Evolutionary conservation across 2,797 vertebrate genomes (phyloP).

Genomic region (Sciurus vulgaris): DNA sequence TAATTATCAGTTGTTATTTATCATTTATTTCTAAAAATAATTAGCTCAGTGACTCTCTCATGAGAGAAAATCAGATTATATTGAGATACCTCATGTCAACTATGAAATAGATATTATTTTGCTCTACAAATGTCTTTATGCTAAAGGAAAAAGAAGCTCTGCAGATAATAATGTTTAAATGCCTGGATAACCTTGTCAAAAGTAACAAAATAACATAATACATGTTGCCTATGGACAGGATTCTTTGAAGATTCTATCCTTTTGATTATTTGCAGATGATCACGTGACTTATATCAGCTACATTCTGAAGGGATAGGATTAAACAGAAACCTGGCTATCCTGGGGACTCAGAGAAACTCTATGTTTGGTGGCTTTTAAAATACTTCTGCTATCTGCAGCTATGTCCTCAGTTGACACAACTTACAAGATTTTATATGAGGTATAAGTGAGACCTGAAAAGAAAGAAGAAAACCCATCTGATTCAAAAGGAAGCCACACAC

Average conservation of each 20-base stretch:
- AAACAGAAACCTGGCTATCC: slow-evolving; percentile 17
- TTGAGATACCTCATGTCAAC: slow-evolving; percentile 81
- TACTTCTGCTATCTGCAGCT: slow-evolving; percentile 61
- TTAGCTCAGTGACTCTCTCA: slow-evolving; percentile 80
- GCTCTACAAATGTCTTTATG: slow-evolving; percentile 51
- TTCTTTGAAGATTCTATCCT: slow-evolving; percentile 25
- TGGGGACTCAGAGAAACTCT: slow-evolving; percentile 31
- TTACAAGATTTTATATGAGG: slow-evolving; percentile 78
- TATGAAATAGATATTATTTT: slow-evolving; percentile 70
- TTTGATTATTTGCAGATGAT: slow-evolving; percentile 69
- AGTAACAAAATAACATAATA: slow-evolving; percentile 5
- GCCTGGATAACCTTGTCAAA: not conserved
- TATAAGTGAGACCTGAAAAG: slow-evolving; percentile 76
- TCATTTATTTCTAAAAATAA: slow-evolving; percentile 85
- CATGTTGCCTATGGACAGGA: fast-evolving
- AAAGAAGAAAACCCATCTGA: slow-evolving; percentile 80
- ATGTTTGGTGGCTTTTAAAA: slow-evolving; percentile 1
- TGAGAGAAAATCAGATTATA: slow-evolving; percentile 83
- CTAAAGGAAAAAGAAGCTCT: not conserved
- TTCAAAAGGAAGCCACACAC: slow-evolving; percentile 77
- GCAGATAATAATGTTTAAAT: not conserved
- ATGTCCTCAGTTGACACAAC: slow-evolving; percentile 82
- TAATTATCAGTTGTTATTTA: slow-evolving; percentile 86
- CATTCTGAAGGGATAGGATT: not conserved
- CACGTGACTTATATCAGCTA: not conserved